Base-by-base conservation (phyloP, 1,140 invertebrate species). In the Plectus sambesii region DNA sequence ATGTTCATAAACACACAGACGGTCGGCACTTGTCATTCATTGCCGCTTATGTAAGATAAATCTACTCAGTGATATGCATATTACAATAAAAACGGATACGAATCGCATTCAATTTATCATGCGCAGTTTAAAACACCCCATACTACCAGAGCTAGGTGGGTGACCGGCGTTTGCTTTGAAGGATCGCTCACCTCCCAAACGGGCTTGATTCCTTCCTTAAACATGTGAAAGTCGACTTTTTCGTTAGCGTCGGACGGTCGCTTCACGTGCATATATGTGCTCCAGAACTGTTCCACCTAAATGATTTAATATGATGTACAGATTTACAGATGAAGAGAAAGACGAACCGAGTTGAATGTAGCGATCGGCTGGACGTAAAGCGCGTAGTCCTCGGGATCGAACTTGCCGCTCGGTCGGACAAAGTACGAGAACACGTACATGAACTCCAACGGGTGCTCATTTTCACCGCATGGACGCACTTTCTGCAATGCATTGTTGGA, bases 151-250 rank as follows among this genome's bases (percentile, higher is more conserved):
- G 9, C 9, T 15, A 29, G 12, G 5, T 8, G 6, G 8, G 9
- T 9, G 25, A 23, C 8, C 55, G 9, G 12, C 12, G 12, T 27
- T 9, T n/a, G n/a, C n/a, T 39, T 29, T 27, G 35, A 22, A 38
- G 42, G 47, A 55, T 41, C 22, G 20, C 72, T 65, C 60, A 82
- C 81, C 74, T 96, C 90, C 89, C 89, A 96, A 85, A 96, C 92
- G 24, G 92, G 92, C 74, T 89, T 87, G 54, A 98, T 93, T 52
- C 92, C 92, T 63, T 90, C 81, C 78, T 97, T 97, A 70, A 99
- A 99, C 23, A 98, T 77, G 74, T 94, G 90, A 70, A 94, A 84
- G 74, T 97, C 90, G 65, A 85, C 84, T 63, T 89, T 84, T 23
- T 84, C 82, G 39, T 82, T 80, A 50, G 97, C 76, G 60, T 96